phyloP scores from a whole-genome alignment of 2,797 vertebrate genomes.

The Ibycter americanus region DNA sequence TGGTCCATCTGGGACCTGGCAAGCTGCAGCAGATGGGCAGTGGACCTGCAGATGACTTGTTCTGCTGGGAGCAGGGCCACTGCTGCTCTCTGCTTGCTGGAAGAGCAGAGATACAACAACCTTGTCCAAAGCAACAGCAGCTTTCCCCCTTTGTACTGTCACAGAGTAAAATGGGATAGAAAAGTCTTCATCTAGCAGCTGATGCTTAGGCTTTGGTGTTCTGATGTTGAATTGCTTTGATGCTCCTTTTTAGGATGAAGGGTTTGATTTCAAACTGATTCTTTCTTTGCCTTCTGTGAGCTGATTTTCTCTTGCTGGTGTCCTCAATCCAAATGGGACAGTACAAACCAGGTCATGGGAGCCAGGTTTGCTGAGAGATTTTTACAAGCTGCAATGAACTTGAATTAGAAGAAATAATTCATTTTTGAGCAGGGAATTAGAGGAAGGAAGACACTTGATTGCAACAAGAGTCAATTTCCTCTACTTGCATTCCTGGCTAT shows the following conservation, averaged over 20 bases:
- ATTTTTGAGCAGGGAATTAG: not conserved
- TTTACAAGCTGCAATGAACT: not conserved
- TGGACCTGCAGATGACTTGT: not conserved
- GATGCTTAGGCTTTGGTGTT: not conserved
- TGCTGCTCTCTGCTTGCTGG: not conserved
- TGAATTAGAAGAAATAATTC: not conserved
- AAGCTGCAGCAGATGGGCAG: not conserved
- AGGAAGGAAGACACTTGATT: not conserved
- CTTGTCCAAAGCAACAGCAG: not conserved
- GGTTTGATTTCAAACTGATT: not conserved
- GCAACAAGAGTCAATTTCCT: slow-evolving; percentile 26
- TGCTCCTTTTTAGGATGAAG: not conserved
- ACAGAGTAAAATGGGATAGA: not conserved
- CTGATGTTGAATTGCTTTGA: not conserved
- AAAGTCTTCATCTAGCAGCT: not conserved
- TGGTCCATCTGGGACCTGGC: not conserved
- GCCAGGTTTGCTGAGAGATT: not conserved
- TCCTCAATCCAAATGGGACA: not conserved
- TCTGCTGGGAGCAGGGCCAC: not conserved
- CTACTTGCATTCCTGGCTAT: not conserved
- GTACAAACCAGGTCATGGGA: not conserved
- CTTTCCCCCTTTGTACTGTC: not conserved
- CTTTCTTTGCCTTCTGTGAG: not conserved
- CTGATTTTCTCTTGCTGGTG: not conserved
- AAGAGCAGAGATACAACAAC: not conserved